Evolutionary conservation across 2,113 vertebrate genomes (phyloP).

Genomic region (Microcebus griseorufus): DNA sequence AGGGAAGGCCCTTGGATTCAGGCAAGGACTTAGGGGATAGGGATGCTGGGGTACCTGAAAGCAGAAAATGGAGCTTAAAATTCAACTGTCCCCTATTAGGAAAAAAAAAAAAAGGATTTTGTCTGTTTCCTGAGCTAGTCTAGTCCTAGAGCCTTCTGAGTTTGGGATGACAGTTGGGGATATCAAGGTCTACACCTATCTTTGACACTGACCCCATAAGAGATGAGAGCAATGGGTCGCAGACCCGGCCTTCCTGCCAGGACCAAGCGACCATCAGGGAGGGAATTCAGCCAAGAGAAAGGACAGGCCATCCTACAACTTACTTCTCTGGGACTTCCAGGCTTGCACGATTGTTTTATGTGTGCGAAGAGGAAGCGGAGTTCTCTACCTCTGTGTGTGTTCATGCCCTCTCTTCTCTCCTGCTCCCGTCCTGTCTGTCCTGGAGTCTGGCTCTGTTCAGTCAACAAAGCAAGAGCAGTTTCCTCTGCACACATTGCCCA

Average conservation of each 20-base stretch:
- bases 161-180: accelerated
- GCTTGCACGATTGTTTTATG: accelerated
- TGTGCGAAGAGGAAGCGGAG: background rate
- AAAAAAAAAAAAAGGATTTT: background rate
- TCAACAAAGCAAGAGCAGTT: background rate
- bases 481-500: background rate
- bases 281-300: background rate
- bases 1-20: background rate
- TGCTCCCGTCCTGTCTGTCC: background rate
- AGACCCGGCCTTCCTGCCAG: background rate
- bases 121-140: background rate
- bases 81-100: background rate
- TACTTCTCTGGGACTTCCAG: background rate
- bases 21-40: background rate
- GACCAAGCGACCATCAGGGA: background rate
- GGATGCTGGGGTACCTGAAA: background rate
- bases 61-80: constrained; percentile 2
- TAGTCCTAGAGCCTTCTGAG: background rate
- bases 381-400: background rate
- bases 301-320: no score
- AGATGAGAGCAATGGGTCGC: background rate
- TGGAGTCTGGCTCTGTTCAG: background rate
- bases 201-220: background rate
- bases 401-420: accelerated
- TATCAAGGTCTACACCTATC: background rate